Evolutionary conservation across 2,888 invertebrate species (phyloP).

Genomic region (Stenotaenia linearis): DNA sequence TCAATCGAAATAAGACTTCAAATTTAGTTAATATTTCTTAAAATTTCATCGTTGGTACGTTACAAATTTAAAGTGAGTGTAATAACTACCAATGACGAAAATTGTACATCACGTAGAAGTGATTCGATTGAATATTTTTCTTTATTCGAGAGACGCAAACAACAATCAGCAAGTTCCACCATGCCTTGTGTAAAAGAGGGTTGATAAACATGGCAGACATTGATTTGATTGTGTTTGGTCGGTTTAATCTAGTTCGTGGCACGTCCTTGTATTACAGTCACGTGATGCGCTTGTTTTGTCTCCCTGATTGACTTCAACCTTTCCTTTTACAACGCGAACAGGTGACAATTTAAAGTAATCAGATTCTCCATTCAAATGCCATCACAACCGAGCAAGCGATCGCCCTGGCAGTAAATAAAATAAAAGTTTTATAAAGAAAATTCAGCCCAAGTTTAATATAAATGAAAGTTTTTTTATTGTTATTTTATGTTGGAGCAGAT

Average conservation of each 20-base stretch:
- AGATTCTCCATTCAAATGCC: not conserved
- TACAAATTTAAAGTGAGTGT: no score
- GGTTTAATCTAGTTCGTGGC: not conserved
- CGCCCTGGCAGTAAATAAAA: not conserved
- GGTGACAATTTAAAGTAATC: not conserved
- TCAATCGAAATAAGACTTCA: no score
- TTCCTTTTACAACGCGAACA: not conserved
- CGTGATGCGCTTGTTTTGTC: not conserved
- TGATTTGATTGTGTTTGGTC: not conserved
- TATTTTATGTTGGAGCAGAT: not conserved
- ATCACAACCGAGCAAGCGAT: not conserved
- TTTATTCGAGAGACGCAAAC: not conserved
- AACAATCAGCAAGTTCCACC: not conserved
- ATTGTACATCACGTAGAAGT: not conserved
- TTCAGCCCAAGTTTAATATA: not conserved
- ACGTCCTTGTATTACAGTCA: not conserved
- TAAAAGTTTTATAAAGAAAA: not conserved
- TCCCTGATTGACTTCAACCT: not conserved
- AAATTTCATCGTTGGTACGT: no score
- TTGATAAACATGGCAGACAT: not conserved
- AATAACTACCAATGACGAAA: no score
- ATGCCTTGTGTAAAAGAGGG: not conserved
- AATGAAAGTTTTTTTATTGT: not conserved
- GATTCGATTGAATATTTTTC: not conserved
- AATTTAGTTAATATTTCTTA: no score